Conservation (phyloP, 2,888 invertebrate genomes). For the Eupithecia vulgata region DNA sequence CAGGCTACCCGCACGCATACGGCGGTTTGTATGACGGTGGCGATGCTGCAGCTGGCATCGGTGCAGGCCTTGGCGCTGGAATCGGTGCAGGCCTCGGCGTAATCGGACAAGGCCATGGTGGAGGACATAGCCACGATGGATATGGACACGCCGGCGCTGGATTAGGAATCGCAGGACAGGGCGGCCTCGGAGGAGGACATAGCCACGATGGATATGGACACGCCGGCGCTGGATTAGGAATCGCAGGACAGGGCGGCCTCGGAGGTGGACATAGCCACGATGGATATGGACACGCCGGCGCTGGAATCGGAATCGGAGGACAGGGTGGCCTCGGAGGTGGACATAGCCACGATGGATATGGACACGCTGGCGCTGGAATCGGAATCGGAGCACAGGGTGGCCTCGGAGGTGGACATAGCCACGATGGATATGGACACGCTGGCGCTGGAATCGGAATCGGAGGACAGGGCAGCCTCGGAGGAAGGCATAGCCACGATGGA, state of each 20-base stretch:
- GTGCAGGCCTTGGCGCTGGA: not conserved
- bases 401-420: no score
- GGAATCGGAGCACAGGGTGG: no score
- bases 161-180: not conserved
- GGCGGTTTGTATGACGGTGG: not conserved
- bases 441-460: not conserved
- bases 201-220: not conserved
- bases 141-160: not conserved
- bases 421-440: no score
- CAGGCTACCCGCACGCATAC: not conserved
- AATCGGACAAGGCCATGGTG: no score
- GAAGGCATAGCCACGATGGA: not conserved
- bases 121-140: no score
- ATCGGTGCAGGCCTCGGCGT: not conserved
- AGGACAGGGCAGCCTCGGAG: not conserved
- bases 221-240: not conserved
- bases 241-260: not conserved
- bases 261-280: not conserved
- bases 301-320: not conserved
- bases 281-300: not conserved
- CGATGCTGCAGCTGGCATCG: not conserved
- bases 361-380: not conserved
- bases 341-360: no score
- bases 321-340: no score
- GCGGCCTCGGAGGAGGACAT: not conserved